phyloP scores from a whole-genome alignment of 1,140 invertebrate species.

The Armadillidium nasatum region DNA sequence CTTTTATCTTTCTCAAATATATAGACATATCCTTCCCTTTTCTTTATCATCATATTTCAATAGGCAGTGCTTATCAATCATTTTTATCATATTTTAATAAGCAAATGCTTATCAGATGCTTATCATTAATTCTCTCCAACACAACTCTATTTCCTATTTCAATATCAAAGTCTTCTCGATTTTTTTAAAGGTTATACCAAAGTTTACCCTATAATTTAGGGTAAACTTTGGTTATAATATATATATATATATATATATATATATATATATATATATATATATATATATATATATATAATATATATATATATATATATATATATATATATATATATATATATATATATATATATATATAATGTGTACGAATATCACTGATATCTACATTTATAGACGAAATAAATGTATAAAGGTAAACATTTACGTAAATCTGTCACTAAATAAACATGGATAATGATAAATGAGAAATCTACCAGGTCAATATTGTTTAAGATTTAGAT shows the following conservation, averaged over 20 bases:
- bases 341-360: constrained; percentile 20
- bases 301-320: background rate
- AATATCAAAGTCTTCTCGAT: too few relatives aligned
- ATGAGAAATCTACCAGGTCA: background rate
- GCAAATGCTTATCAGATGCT: too few relatives aligned
- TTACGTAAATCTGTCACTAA: too few relatives aligned
- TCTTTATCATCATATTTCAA: too few relatives aligned
- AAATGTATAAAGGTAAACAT: background rate
- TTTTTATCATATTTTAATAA: too few relatives aligned
- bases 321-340: background rate
- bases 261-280: background rate
- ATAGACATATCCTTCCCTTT: too few relatives aligned
- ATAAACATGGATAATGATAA: background rate
- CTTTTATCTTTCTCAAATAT: background rate
- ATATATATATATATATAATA: constrained; percentile 9
- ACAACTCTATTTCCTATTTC: too few relatives aligned
- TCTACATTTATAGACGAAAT: constrained; percentile 17
- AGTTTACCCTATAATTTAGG: background rate
- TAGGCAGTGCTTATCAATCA: too few relatives aligned
- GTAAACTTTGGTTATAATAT: background rate
- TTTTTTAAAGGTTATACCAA: background rate
- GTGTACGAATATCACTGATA: background rate
- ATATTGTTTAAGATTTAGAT: background rate
- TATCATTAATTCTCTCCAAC: too few relatives aligned
- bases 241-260: background rate